Evolutionary conservation across 2,113 vertebrate species (phyloP).

Genomic region (Gymnorhina tibicen): DNA sequence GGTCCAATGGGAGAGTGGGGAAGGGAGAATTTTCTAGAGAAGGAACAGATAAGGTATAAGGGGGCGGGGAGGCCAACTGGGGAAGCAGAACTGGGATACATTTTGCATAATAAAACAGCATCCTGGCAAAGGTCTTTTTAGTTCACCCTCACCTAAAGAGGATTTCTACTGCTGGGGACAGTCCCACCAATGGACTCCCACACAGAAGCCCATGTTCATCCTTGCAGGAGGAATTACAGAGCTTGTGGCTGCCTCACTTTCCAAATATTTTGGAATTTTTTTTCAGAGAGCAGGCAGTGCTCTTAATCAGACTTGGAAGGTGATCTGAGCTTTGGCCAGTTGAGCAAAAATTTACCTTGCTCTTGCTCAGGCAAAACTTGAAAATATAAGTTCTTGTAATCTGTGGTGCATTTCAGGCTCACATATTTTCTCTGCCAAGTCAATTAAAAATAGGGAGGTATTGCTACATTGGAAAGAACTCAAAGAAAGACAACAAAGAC

Average conservation of each 20-base stretch:
- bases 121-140: too few species aligned
- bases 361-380: background rate
- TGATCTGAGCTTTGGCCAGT: background rate
- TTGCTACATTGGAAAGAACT: background rate
- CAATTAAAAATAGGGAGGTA: conserved; percentile 37
- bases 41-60: too few species aligned
- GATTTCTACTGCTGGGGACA: too few species aligned
- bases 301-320: background rate
- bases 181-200: too few species aligned
- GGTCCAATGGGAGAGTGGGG: too few species aligned
- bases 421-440: conserved; percentile 16
- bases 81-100: too few species aligned
- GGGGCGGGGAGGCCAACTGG: too few species aligned
- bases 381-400: background rate
- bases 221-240: background rate
- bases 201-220: background rate
- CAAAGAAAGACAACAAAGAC: conserved; percentile 15
- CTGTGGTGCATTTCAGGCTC: background rate
- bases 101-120: too few species aligned
- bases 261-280: background rate
- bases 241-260: background rate
- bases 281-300: background rate
- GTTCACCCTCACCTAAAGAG: too few species aligned
- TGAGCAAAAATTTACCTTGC: background rate
- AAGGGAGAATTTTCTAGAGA: too few species aligned